phyloP scores from a whole-genome alignment of 2,113 vertebrate species.

The Lonchura striata region DNA sequence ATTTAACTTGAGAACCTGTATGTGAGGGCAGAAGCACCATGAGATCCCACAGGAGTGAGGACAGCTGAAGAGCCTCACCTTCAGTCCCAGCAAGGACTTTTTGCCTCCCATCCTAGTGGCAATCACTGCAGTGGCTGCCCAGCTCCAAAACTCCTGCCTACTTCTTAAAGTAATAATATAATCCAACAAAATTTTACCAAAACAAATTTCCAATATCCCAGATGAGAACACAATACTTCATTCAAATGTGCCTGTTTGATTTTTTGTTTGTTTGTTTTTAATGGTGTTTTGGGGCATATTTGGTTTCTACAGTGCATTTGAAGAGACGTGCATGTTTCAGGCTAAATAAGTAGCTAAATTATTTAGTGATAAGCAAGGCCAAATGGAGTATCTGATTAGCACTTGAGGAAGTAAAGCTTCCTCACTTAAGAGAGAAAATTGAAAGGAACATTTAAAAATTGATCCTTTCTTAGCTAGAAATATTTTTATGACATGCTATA shows the following conservation, averaged over 20 bases:
- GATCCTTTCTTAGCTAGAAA: neutral
- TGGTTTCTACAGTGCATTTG: neutral
- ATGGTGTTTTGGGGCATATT: no score
- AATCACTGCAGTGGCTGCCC: neutral
- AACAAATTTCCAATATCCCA: neutral
- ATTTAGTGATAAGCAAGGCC: neutral
- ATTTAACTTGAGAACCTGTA: no score
- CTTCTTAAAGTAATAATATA: neutral
- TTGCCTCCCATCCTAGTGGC: neutral
- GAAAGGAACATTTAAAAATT: neutral
- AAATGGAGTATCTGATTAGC: neutral
- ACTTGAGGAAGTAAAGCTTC: neutral
- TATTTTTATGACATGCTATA: neutral
- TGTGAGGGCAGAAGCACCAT: fast-evolving
- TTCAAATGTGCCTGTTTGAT: neutral
- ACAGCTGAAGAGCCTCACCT: neutral
- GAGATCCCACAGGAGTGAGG: neutral
- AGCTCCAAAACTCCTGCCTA: neutral
- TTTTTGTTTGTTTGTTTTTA: no score
- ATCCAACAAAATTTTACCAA: neutral
- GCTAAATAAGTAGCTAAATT: neutral
- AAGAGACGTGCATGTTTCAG: neutral
- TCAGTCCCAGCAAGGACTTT: neutral
- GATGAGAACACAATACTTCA: neutral
- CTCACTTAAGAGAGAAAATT: neutral